Evolutionary conservation across 2,113 vertebrate genomes (phyloP).

Genomic region (Symphodus melops): DNA sequence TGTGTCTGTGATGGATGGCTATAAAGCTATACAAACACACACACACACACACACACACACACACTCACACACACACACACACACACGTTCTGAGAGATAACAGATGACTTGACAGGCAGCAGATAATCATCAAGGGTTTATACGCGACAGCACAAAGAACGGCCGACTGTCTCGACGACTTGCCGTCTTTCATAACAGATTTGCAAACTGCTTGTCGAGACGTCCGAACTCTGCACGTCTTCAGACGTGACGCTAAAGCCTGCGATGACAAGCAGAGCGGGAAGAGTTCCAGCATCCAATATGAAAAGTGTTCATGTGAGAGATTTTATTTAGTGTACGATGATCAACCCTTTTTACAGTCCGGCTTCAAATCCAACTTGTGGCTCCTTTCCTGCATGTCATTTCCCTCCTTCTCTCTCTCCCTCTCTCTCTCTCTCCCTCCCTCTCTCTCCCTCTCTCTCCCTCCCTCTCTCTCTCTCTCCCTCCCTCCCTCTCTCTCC

Average conservation of each 20-base stretch:
- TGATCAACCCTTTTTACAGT: too few species aligned
- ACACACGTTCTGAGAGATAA: background rate
- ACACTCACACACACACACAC: background rate
- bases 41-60: background rate
- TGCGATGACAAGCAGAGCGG: background rate
- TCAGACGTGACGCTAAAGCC: background rate
- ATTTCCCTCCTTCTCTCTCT: too few species aligned
- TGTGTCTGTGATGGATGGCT: background rate
- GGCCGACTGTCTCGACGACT: constrained; percentile 13
- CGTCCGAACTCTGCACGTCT: too few species aligned
- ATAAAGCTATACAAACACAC: background rate
- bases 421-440: too few species aligned
- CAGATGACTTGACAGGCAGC: too few species aligned
- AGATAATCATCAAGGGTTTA: constrained; percentile 22
- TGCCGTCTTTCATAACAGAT: background rate
- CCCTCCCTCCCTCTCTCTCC: too few species aligned
- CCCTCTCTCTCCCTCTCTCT: too few species aligned
- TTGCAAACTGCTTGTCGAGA: background rate
- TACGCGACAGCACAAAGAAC: constrained; percentile 10
- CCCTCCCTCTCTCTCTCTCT: too few species aligned
- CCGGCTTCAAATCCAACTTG: too few species aligned
- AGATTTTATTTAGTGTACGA: too few species aligned
- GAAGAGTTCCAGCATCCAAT: background rate
- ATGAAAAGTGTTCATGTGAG: background rate
- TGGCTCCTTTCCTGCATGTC: too few species aligned